Evolutionary conservation across 2,888 invertebrate genomes (phyloP), one percentile per base, ranked within the genome.

Genomic region (Eucriotettix oculatus): DNA sequence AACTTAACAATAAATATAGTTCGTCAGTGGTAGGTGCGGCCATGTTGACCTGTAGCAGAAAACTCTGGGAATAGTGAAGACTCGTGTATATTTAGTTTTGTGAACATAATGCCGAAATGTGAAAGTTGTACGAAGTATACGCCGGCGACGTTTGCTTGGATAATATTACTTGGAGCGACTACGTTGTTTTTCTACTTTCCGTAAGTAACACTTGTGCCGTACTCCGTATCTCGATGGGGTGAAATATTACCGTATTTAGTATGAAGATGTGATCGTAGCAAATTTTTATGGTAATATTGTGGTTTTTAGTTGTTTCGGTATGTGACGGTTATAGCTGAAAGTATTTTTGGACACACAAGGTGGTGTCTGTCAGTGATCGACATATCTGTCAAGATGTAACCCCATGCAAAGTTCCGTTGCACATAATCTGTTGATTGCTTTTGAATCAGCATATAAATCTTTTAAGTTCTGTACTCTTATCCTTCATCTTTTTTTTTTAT

Each of bases 61-160:
- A 68, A 66, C 66, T 66, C 64, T 66, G 60, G 64, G 65, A 66
- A 65, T 65, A 66, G 64, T 66, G 64, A 61, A 60, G 64, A 61
- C 61, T 62, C 2, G 29, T 29, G 63, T 60, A 60, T 62, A 59
- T 64, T 59, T 63, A 55, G 60, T 62, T 52, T 56, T 57, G 60
- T 61, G 58, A 68, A 71, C 75, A 81, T 76, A 77, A 93, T 93
- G 93, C 90, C 92, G 84, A 91, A 88, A 88, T 94, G 94, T 83
- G 92, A 92, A 82, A 86, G 90, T 76, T 90, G 91, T 79, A 92
- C 93, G 77, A 90, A 92, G 82, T 92, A 91, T 79, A 86, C 96
- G 82, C 98, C 98, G 77, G 97, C 97, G 77, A 90, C 92, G 73
- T 92, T 95, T 82, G 97, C 98, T 74, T 99, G 98, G 98, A 86